A percentile compares a stretch with the other conserved stretches of the same genome.
Evolutionary conservation across 2,797 vertebrate genomes (phyloP).

Genomic region (Spheniscus humboldti): DNA sequence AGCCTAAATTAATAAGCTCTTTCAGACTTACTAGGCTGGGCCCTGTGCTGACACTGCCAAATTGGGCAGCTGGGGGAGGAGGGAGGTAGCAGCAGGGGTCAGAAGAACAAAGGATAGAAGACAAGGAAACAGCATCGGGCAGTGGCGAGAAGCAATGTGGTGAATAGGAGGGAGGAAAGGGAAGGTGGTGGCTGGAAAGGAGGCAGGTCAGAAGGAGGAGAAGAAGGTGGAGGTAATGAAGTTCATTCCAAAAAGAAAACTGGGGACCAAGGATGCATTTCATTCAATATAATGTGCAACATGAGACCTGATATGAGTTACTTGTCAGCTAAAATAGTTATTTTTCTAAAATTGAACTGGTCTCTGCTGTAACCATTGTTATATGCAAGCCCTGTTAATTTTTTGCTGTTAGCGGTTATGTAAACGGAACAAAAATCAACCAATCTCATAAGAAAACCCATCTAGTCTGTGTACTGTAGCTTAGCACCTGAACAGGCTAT

Average conservation of each 20-base stretch:
- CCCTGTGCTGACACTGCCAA: conserved; percentile 2
- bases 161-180: not conserved
- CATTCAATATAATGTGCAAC: not conserved
- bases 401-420: not conserved
- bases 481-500: not conserved
- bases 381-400: not conserved
- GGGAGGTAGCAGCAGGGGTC: not conserved
- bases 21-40: not conserved
- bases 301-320: not conserved
- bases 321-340: not conserved
- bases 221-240: not conserved
- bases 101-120: not conserved
- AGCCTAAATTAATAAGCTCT: not conserved
- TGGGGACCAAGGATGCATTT: not conserved
- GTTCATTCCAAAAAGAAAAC: not conserved
- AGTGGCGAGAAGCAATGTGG: not conserved
- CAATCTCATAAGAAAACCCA: not conserved
- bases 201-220: not conserved
- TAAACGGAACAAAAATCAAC: not conserved
- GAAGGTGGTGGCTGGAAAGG: not conserved
- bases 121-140: not conserved
- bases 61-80: not conserved
- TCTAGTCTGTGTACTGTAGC: not conserved
- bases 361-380: not conserved
- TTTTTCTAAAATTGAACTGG: not conserved